phyloP scores from a whole-genome alignment of 2,113 vertebrate genomes.

The Chlorodrepanis virens region DNA sequence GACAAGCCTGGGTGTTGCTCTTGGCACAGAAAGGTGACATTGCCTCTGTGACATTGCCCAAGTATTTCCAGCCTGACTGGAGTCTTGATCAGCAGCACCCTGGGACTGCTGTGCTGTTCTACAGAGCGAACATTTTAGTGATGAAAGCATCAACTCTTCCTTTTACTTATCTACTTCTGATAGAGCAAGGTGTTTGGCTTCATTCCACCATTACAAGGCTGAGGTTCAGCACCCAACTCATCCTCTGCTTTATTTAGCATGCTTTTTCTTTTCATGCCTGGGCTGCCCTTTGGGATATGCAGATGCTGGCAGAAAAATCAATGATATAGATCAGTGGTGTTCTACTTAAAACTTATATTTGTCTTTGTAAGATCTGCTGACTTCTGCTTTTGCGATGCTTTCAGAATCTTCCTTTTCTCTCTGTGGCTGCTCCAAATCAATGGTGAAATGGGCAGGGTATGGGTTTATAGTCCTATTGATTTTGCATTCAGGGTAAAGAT shows the following conservation, averaged over 20 bases:
- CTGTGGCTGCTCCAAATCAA: not conserved
- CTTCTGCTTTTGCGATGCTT: not conserved
- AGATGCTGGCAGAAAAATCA: not conserved
- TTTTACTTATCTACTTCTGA: not conserved
- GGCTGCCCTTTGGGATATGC: not conserved
- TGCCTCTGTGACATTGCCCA: accelerated
- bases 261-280: not conserved
- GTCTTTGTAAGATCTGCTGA: not conserved
- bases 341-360: not conserved
- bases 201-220: not conserved
- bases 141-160: not conserved
- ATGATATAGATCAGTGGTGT: not conserved
- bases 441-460: not conserved
- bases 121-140: not conserved
- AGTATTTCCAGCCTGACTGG: not conserved
- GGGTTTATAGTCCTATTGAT: not conserved
- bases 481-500: not conserved
- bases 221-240: accelerated
- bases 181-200: not conserved
- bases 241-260: not conserved
- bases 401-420: not conserved
- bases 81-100: not conserved
- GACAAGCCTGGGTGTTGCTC: not conserved
- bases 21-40: not conserved
- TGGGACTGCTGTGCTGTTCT: not conserved